These are phyloP conservation scores for Sipunculus nudus DNA, from an alignment of 2,888 invertebrate species.

Conservation along the genomic window DNA sequence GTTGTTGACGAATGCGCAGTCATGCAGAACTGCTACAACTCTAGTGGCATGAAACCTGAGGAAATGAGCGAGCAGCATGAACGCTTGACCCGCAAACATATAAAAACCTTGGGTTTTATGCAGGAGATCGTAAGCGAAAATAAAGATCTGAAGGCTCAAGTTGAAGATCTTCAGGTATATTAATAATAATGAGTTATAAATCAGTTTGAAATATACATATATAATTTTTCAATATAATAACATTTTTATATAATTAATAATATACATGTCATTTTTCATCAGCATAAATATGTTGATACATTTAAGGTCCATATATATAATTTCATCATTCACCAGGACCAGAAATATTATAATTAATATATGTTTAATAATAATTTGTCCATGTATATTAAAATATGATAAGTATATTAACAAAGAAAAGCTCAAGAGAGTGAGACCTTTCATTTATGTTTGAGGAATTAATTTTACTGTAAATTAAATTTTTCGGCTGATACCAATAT, in stretches of 20 bases:
- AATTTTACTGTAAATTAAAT: too few relatives aligned
- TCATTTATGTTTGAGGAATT: too few relatives aligned
- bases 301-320: too few relatives aligned
- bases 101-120: constrained; percentile 57
- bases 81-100: constrained; percentile 54
- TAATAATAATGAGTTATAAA: not conserved
- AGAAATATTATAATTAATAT: too few relatives aligned
- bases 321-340: too few relatives aligned
- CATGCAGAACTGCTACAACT: constrained; percentile 55
- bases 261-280: not conserved
- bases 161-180: constrained; percentile 56
- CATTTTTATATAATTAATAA: not conserved
- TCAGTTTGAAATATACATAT: not conserved
- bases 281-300: not conserved
- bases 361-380: too few relatives aligned
- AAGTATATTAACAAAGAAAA: too few relatives aligned
- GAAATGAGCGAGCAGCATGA: constrained; percentile 51
- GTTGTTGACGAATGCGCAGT: too few relatives aligned
- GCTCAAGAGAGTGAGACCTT: too few relatives aligned
- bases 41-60: constrained; percentile 43
- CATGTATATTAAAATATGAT: too few relatives aligned
- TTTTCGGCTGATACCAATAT: not conserved
- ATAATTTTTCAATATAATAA: not conserved
- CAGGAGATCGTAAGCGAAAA: constrained; percentile 61
- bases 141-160: constrained; percentile 50